Conservation (phyloP, 2,888 invertebrate genomes). For the Neoascia interrupta region DNA sequence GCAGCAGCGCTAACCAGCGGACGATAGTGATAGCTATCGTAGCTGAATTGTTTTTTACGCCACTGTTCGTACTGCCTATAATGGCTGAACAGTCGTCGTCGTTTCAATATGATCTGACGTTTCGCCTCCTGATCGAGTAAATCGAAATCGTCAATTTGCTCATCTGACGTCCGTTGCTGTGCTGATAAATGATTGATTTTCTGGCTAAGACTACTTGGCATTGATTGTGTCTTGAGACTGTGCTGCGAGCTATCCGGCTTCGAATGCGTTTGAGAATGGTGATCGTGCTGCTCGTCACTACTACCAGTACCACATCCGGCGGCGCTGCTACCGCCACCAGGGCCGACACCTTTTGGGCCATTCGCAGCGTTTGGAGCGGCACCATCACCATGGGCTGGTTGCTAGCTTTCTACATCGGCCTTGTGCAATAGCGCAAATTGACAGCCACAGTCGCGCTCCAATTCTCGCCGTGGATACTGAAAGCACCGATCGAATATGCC, state of each 20-base stretch:
- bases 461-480: conserved; percentile 88
- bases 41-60: conserved; percentile 79
- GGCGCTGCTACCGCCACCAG: no score
- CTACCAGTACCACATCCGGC: conserved; percentile 73
- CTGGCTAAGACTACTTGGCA: conserved; percentile 57
- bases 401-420: conserved; percentile 86
- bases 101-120: conserved; percentile 77
- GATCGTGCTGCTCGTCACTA: conserved; percentile 59
- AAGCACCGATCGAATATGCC: conserved; percentile 94
- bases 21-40: conserved; percentile 78
- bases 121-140: conserved; percentile 75
- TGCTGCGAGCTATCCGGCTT: conserved; percentile 70
- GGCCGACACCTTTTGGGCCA: conserved; percentile 73
- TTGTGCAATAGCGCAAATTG: conserved; percentile 94
- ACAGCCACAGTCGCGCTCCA: conserved; percentile 91
- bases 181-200: conserved; percentile 55
- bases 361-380: conserved; percentile 75
- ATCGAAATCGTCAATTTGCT: conserved; percentile 76
- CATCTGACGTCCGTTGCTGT: conserved; percentile 70
- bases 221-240: conserved; percentile 70
- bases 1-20: conserved; percentile 74
- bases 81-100: conserved; percentile 78
- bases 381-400: conserved; percentile 76
- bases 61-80: conserved; percentile 79
- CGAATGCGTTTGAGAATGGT: conserved; percentile 53